These are phyloP conservation scores for Conchocele bisecta DNA, from an alignment of 2,888 invertebrate species.

Conservation along the genomic window DNA sequence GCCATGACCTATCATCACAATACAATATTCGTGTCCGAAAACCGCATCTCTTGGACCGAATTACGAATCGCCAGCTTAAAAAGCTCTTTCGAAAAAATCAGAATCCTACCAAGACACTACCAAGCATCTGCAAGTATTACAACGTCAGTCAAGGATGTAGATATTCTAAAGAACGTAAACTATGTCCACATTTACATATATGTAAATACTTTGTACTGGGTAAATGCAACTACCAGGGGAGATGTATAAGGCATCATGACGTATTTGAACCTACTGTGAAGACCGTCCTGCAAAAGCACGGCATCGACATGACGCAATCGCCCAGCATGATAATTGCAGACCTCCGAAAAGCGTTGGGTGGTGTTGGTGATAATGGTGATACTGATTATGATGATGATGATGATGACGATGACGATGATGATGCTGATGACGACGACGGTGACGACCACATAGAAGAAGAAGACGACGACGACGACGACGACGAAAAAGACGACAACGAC, in stretches of 20 bases:
- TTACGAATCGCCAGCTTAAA: neutral
- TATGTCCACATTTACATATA: neutral
- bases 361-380: no score
- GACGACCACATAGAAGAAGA: neutral
- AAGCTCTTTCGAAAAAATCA: neutral
- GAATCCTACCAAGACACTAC: neutral
- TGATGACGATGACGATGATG: no score
- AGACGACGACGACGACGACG: neutral
- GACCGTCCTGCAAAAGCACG: neutral
- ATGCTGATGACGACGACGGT: no score
- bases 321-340: neutral
- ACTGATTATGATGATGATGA: no score
- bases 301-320: neutral
- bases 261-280: neutral
- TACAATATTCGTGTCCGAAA: neutral
- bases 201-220: slow-evolving; percentile 11
- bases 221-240: neutral
- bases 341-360: no score
- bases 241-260: slow-evolving; percentile 19
- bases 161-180: neutral
- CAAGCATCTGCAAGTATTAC: slow-evolving; percentile 4
- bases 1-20: slow-evolving; percentile 2
- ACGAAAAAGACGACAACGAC: no score
- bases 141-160: neutral
- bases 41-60: neutral